A percentile compares a stretch with the other conserved stretches of the same genome.
phyloP scores from a whole-genome alignment of 2,113 vertebrate genomes.

The Sphyrna mokarran region DNA sequence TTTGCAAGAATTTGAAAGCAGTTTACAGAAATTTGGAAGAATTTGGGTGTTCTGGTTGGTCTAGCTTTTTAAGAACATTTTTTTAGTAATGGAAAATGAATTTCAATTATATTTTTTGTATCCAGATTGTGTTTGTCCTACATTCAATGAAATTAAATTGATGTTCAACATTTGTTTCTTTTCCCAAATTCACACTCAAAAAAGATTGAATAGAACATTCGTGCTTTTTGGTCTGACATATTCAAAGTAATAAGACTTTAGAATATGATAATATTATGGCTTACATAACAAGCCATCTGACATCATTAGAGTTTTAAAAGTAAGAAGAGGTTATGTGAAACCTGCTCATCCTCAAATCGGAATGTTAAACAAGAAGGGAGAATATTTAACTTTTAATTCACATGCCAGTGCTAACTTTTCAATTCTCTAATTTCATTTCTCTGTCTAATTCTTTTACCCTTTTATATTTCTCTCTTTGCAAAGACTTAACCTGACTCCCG shows the following conservation, averaged over 20 bases:
- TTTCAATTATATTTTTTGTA: background rate
- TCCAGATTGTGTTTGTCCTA: background rate
- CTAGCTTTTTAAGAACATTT: slow-evolving; percentile 5
- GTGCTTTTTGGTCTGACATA: background rate
- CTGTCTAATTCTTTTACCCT: background rate
- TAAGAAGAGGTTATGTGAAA: background rate
- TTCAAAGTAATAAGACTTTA: slow-evolving; percentile 7
- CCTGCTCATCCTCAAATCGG: background rate
- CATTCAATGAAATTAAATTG: background rate
- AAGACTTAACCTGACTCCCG: background rate
- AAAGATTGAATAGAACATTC: slow-evolving; percentile 3
- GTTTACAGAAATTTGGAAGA: background rate
- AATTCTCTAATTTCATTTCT: background rate
- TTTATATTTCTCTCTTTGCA: background rate
- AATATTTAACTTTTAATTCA: background rate
- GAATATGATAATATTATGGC: background rate
- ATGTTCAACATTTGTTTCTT: background rate
- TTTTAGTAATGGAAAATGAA: background rate
- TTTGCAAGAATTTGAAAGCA: background rate
- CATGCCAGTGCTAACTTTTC: background rate
- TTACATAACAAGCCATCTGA: background rate
- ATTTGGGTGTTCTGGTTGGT: background rate
- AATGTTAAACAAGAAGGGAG: background rate
- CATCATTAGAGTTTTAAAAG: slow-evolving; percentile 2
- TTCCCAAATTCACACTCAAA: background rate